phyloP scores from a whole-genome alignment of 2,888 invertebrate species.

The Branchipolynoe longqiensis region DNA sequence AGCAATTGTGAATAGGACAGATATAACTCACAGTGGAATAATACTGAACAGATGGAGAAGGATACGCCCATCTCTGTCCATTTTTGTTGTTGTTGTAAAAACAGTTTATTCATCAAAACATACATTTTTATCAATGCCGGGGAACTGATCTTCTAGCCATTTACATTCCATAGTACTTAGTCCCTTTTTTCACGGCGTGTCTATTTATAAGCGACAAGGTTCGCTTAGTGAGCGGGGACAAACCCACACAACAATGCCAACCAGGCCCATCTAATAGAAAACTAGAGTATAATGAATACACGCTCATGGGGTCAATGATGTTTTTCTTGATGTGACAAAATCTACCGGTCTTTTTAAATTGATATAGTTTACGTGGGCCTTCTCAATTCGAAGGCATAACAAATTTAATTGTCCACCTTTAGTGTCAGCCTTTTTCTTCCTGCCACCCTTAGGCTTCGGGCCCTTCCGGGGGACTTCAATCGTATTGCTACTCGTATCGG shows the following conservation, averaged over 20 bases:
- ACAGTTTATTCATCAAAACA: no score
- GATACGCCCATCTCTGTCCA: not conserved
- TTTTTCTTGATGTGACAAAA: not conserved
- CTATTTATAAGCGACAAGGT: not conserved
- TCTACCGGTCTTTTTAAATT: not conserved
- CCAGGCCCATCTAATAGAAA: not conserved
- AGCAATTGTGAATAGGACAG: not conserved
- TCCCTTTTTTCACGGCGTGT: not conserved
- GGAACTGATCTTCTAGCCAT: not conserved
- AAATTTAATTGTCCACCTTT: not conserved
- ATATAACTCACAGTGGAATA: not conserved
- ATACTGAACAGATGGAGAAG: not conserved
- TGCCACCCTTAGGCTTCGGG: not conserved
- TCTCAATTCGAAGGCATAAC: not conserved
- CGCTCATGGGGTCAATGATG: not conserved
- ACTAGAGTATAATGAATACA: not conserved
- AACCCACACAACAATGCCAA: not conserved
- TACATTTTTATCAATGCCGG: not conserved
- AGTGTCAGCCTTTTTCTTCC: slow-evolving; percentile 23
- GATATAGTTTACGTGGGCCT: not conserved
- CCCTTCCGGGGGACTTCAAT: not conserved
- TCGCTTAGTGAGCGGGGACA: not conserved
- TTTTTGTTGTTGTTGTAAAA: no score
- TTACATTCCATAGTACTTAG: not conserved
- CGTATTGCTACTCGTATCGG: not conserved